Evolutionary conservation across 2,797 vertebrate genomes (phyloP), one percentile per base, ranked within the genome.

Genomic region (Crocodylus rhombifer): DNA sequence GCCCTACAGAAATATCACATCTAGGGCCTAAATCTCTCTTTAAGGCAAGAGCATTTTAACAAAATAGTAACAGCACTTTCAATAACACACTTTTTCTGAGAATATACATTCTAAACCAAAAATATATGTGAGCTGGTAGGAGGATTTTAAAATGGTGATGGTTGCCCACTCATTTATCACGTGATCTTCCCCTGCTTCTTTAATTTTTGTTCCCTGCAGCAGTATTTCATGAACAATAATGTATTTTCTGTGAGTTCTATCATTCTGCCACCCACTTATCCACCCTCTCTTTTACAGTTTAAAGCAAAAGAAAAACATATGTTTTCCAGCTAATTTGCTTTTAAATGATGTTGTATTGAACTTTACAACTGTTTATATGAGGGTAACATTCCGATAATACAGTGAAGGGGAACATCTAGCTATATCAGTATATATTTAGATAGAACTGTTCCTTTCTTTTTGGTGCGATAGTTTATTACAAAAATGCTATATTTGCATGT

Each of bases 231-330:
- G 89, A 94, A 82, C 77, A 96, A 93, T 94, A 95, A 96, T 87
- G 64, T 77, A 84, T 92, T 92, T 92, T 95, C 92, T 86, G 14
- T 93, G 91, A 95, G 89, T 88, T n/a, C 95, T 73, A 95, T 94
- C 92, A 77, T 89, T 95, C 92, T 94, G 26, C 94, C 92, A 94
- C 97, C 97, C 95, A 97, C 97, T 93, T 80, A 86, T 71, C 91
- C 80, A 89, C 94, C 93, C 93, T 95, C 95, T 92, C 42, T 96
- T 97, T 97, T 91, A 94, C 93, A 91, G 88, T 91, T 95, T 95
- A 96, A 97, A 97, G 96, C 65, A 97, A 95, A 91, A 73, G 91
- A 92, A 94, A 97, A 96, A 95, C 92, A 30, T 55, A 95, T 91
- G 85, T 87, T 95, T 96, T 95, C 90, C 75, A 78, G 69, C 65